Conservation (phyloP, 2,888 invertebrate genomes). For the Yponomeuta evonymella region DNA sequence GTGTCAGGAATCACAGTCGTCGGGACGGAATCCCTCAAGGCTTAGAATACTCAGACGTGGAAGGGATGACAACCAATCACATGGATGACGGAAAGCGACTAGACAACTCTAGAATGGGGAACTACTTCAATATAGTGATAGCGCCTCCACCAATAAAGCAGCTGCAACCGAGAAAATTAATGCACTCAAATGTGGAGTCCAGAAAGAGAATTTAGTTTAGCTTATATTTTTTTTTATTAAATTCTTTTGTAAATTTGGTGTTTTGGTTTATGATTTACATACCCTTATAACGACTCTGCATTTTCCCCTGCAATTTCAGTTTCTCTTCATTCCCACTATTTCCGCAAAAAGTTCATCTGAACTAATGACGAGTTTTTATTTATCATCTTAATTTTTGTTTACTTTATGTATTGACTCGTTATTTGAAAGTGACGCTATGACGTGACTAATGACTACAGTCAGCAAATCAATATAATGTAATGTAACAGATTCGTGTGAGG, state of each 20-base stretch:
- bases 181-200: not conserved
- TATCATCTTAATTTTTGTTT: no score
- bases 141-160: constrained; percentile 67
- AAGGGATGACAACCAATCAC: constrained; percentile 20
- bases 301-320: no score
- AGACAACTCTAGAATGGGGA: constrained; percentile 64
- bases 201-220: not conserved
- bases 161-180: constrained; percentile 55
- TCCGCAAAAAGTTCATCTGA: no score
- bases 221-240: not conserved
- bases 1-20: constrained; percentile 29
- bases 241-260: not conserved
- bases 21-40: constrained; percentile 22
- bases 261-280: not conserved
- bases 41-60: constrained; percentile 6
- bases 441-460: no score
- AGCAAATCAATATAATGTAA: no score
- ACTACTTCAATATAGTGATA: constrained; percentile 69
- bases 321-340: no score
- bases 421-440: no score
- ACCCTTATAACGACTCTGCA: no score
- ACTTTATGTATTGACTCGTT: no score
- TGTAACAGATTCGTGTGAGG: no score
- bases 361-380: no score
- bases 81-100: constrained; percentile 38